These are phyloP conservation scores for Pelosia muscerda DNA, from an alignment of 2,888 invertebrate species.

Conservation along the genomic window DNA sequence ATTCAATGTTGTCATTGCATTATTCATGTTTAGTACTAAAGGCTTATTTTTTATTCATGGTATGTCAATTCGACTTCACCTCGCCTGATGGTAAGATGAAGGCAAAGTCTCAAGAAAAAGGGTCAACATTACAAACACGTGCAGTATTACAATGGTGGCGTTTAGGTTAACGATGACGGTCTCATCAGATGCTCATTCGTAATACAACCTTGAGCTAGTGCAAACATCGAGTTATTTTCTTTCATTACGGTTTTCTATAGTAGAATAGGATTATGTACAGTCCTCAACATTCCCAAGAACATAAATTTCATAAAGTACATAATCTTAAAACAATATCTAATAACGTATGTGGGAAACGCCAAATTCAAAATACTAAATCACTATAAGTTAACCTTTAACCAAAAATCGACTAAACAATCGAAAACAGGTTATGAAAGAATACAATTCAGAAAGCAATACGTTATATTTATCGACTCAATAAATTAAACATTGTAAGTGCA, in stretches of 20 bases:
- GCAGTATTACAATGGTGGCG: too few species aligned
- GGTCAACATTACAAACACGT: too few species aligned
- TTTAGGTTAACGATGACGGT: too few species aligned
- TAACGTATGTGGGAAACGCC: not conserved
- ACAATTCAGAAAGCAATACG: conserved; percentile 33
- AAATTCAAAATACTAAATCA: not conserved
- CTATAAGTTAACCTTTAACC: conserved; percentile 3
- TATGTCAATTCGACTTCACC: too few species aligned
- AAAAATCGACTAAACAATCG: conserved; percentile 30
- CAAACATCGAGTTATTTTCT: too few species aligned
- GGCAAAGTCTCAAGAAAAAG: too few species aligned
- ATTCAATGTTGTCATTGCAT: too few species aligned
- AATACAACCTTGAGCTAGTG: too few species aligned
- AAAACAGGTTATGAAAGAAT: conserved; percentile 23
- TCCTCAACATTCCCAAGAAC: not conserved
- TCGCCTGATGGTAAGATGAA: too few species aligned
- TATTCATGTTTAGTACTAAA: too few species aligned
- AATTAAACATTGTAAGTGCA: conserved; percentile 36
- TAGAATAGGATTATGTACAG: not conserved
- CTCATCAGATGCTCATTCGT: too few species aligned
- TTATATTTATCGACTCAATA: conserved; percentile 39
- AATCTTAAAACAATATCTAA: not conserved
- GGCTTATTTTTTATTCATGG: too few species aligned
- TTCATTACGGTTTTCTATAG: not conserved
- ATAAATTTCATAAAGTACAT: not conserved